A percentile compares a stretch with the other conserved stretches of the same genome.
Conservation (phyloP, 2,888 invertebrate species). For the Aleiodes alternator region DNA sequence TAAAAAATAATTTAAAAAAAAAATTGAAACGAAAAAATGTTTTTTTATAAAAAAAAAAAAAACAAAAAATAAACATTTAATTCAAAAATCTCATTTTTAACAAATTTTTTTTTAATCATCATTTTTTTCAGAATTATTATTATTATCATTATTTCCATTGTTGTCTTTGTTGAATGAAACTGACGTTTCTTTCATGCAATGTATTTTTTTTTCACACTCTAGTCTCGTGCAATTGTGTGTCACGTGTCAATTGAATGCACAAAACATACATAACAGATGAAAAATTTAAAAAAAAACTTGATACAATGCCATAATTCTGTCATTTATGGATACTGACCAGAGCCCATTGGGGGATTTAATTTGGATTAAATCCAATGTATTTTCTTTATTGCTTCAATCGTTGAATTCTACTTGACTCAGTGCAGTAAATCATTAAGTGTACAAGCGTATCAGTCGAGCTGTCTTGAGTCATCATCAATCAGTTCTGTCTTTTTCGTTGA, state of each 20-base stretch:
- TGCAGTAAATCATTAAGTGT: slow-evolving; percentile 33
- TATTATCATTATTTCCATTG: neutral
- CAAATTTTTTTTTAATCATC: too few species aligned
- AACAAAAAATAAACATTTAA: too few species aligned
- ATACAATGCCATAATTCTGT: slow-evolving; percentile 66
- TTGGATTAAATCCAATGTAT: slow-evolving; percentile 66
- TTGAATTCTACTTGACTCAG: slow-evolving; percentile 41
- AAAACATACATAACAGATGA: slow-evolving; percentile 42
- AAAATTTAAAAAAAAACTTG: slow-evolving; percentile 57
- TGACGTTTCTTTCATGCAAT: neutral
- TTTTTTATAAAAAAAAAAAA: slow-evolving; percentile 6
- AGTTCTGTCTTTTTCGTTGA: neutral
- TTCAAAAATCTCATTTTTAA: too few species aligned
- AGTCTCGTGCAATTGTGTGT: slow-evolving; percentile 42
- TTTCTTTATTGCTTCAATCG: slow-evolving; percentile 61
- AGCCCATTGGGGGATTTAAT: slow-evolving; percentile 57
- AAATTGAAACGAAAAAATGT: too few species aligned
- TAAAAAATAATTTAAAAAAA: too few species aligned
- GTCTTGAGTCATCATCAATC: neutral
- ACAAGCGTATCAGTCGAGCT: slow-evolving; percentile 10
- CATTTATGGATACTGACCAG: slow-evolving; percentile 72
- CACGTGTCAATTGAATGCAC: slow-evolving; percentile 57
- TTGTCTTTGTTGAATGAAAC: slow-evolving; percentile 9
- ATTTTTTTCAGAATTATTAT: too few species aligned
- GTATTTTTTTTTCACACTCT: neutral